Evolutionary conservation across 2,888 invertebrate genomes (phyloP), one percentile per base, ranked within the genome.

Genomic region (Ganaspis brasiliensis): DNA sequence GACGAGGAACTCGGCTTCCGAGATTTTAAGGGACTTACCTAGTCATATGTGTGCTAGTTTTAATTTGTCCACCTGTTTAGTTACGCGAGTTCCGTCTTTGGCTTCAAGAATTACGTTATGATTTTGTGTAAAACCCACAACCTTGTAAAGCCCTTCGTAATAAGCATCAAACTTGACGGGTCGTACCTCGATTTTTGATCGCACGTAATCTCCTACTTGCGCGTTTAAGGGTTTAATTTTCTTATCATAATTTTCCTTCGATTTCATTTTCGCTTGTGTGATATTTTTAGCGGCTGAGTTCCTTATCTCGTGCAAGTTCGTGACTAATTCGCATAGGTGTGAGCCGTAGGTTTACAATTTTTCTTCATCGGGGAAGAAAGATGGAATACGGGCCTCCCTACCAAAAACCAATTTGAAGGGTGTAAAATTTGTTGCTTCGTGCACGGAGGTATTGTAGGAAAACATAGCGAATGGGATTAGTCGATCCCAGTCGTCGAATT

Each of bases 331-430:
- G 0, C 19, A 14, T 16, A 67, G 16, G 3, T 63, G 31, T 2
- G 31, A 19, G 3, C 63, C 16, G 9, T 67, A 19, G 0, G 67
- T 19, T 10, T 16, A 37, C 2, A 67, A 5, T 67, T 37, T 37
- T 37, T 67, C 35, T 14, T 35, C 16, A 12, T 10, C 10, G 2
- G 57, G 57, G 19, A 56, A 56, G 26, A n/a, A 56, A 24, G 57
- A 6, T 24, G 57, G 57, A 12, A 10, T 19, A 8, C 57, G 3
- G 2, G 19, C 57, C 14, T 21, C 55, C 57, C 70, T 71, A 0
- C 80, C 76, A 49, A 72, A 80, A 12, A 79, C 74, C 16, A 79
- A 49, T 61, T 80, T 76, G n/a, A 31, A 76, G 0, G 78, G 76
- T 12, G 76, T 71, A 24, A 63, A 52, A 14, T 76, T 59, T 0